Conservation (phyloP, 92 coral and sea anemone species). For the Phenganax stokvisi region DNA sequence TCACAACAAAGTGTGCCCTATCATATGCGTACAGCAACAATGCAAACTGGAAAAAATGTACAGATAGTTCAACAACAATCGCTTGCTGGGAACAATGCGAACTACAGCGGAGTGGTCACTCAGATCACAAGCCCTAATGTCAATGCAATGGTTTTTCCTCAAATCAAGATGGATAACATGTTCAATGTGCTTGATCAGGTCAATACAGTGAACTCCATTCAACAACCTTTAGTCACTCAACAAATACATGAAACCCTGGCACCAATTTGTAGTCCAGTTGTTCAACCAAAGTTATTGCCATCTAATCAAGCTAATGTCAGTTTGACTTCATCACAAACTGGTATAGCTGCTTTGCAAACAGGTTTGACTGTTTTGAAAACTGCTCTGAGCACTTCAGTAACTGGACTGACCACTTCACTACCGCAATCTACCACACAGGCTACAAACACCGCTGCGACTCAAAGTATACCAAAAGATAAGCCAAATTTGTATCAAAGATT, state of each 20-base stretch:
- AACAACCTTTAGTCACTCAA: background rate
- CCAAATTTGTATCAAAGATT: slow-evolving; percentile 3
- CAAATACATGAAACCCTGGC: background rate
- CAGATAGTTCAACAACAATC: too few species aligned
- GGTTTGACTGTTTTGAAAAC: background rate
- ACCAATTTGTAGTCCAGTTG: background rate
- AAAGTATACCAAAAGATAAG: background rate
- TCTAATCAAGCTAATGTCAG: background rate
- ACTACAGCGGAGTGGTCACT: too few species aligned
- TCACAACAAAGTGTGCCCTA: too few species aligned
- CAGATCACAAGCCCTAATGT: background rate
- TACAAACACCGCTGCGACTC: background rate
- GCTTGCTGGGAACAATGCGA: too few species aligned
- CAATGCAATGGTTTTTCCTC: background rate
- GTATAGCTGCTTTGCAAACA: background rate
- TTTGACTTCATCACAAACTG: background rate
- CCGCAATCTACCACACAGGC: background rate
- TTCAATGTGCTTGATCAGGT: background rate
- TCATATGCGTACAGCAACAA: too few species aligned
- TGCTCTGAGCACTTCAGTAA: background rate
- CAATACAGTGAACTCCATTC: background rate
- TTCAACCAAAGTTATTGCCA: background rate
- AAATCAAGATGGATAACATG: background rate
- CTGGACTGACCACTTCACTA: background rate
- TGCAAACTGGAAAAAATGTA: too few species aligned